phyloP scores from a whole-genome alignment of 1,140 invertebrate genomes.

The Aethina tumida region DNA sequence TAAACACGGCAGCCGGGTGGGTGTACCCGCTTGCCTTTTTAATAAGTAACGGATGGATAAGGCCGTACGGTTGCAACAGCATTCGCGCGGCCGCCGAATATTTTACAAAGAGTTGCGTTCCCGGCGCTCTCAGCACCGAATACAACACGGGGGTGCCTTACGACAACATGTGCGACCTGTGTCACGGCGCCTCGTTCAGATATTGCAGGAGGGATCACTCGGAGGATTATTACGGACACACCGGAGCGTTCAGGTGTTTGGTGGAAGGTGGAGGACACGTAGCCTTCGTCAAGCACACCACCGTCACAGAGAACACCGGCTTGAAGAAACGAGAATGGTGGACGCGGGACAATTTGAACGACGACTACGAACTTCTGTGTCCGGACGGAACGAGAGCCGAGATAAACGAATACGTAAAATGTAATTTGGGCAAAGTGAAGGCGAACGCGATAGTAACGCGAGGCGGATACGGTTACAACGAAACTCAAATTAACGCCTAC shows the following conservation, averaged over 20 bases:
- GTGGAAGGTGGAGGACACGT: slow-evolving; percentile 92
- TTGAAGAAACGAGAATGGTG: slow-evolving; percentile 84
- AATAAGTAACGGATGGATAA: slow-evolving; percentile 86
- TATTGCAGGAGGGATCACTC: slow-evolving; percentile 76
- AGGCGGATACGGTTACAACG: slow-evolving; percentile 61
- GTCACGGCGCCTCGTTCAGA: slow-evolving; percentile 71
- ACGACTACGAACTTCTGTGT: slow-evolving; percentile 90
- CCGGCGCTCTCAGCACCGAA: slow-evolving; percentile 75
- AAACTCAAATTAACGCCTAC: slow-evolving; percentile 71
- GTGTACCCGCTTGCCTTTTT: slow-evolving; percentile 88
- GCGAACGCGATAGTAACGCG: slow-evolving; percentile 86
- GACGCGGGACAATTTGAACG: slow-evolving; percentile 82
- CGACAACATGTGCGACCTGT: slow-evolving; percentile 88
- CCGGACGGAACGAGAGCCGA: slow-evolving; percentile 75
- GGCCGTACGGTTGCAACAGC: slow-evolving; percentile 85
- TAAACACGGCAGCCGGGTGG: slow-evolving; percentile 91
- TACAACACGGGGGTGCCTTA: slow-evolving; percentile 75
- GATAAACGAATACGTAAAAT: slow-evolving; percentile 68
- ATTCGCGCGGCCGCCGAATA: slow-evolving; percentile 83
- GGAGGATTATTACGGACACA: slow-evolving; percentile 83
- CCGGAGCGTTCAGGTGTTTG: slow-evolving; percentile 84
- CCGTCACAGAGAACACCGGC: slow-evolving; percentile 83
- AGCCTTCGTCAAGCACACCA: slow-evolving; percentile 89
- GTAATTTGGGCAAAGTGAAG: slow-evolving; percentile 86
- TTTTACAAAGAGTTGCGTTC: slow-evolving; percentile 84